A percentile compares a stretch with the other conserved stretches of the same genome.
phyloP scores from a whole-genome alignment of 2,888 invertebrate species.

The Xestia c-nigrum region DNA sequence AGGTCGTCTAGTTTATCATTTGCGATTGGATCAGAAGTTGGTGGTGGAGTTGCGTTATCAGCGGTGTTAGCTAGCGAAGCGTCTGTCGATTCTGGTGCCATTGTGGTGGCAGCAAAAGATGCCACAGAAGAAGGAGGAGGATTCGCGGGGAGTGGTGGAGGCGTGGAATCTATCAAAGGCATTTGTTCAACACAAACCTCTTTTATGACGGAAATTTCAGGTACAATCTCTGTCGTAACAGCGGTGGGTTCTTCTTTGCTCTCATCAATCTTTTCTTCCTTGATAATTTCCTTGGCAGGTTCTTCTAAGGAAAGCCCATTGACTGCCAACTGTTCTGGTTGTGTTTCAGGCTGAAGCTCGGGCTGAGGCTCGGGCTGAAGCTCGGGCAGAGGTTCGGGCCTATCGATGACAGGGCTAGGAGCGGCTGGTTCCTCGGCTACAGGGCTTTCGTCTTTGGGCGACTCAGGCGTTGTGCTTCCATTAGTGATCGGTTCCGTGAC shows the following conservation, averaged over 20 bases:
- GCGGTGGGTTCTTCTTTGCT: slow-evolving; percentile 80
- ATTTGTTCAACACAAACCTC: slow-evolving; percentile 90
- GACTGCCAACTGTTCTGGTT: slow-evolving; percentile 84
- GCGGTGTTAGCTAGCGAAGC: slow-evolving; percentile 86
- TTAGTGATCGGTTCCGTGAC: slow-evolving; percentile 88
- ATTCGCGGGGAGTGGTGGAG: slow-evolving; percentile 94
- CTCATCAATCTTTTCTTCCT: slow-evolving; percentile 74
- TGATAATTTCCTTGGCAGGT: slow-evolving; percentile 75
- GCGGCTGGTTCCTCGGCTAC: slow-evolving; percentile 63
- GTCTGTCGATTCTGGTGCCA: slow-evolving; percentile 90
- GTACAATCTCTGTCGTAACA: slow-evolving; percentile 81
- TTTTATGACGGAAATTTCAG: slow-evolving; percentile 86
- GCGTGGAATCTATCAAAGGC: slow-evolving; percentile 92
- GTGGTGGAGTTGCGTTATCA: slow-evolving; percentile 79
- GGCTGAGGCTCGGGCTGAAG: slow-evolving; percentile 62
- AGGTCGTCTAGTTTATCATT: slow-evolving; percentile 71
- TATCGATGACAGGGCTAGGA: slow-evolving; percentile 71
- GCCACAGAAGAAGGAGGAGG: slow-evolving; percentile 94
- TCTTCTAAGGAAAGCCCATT: slow-evolving; percentile 86
- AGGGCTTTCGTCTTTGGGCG: slow-evolving; percentile 77
- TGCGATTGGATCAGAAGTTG: slow-evolving; percentile 74
- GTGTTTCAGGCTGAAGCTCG: slow-evolving; percentile 73
- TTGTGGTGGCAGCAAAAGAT: slow-evolving; percentile 93
- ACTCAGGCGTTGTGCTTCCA: slow-evolving; percentile 86
- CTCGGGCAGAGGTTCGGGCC: slow-evolving; percentile 74